Evolutionary conservation across 2,797 vertebrate genomes (phyloP).

Genomic region (Lateolabrax maculatus): DNA sequence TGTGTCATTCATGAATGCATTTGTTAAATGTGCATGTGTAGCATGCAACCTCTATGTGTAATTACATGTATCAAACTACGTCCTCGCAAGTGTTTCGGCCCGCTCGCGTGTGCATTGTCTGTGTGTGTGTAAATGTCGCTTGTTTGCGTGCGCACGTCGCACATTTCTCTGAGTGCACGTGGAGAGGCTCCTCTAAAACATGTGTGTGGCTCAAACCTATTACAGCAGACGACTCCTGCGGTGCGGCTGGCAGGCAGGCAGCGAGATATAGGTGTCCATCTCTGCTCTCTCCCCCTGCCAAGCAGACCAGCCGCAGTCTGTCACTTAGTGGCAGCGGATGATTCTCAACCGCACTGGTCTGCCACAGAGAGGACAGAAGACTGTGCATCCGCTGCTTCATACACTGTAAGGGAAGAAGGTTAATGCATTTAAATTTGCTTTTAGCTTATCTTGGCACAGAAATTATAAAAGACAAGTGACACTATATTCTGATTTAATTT

Average conservation of each 20-base stretch:
- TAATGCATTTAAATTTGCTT: conserved; percentile 24
- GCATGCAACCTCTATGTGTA: conserved; percentile 14
- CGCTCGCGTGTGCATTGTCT: not conserved
- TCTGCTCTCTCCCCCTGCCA: conserved; percentile 56
- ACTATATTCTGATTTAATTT: not conserved
- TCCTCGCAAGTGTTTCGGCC: not conserved
- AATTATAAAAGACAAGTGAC: not conserved
- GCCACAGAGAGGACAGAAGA: conserved; percentile 24
- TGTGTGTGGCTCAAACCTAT: conserved; percentile 63
- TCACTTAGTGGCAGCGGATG: conserved; percentile 63
- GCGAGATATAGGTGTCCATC: conserved; percentile 66
- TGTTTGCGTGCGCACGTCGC: conserved; percentile 11
- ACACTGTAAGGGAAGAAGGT: not conserved
- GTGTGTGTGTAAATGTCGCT: not conserved
- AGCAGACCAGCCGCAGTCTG: conserved; percentile 62
- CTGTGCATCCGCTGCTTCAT: conserved; percentile 23
- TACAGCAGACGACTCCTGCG: conserved; percentile 65
- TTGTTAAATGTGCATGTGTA: conserved; percentile 10
- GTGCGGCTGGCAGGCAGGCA: conserved; percentile 70
- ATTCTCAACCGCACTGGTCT: conserved; percentile 42
- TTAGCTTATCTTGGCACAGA: not conserved
- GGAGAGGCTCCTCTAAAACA: conserved; percentile 33
- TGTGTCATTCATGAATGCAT: conserved; percentile 12
- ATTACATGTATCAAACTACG: conserved; percentile 26
- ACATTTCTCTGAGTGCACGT: conserved; percentile 37